Evolutionary conservation across 2,888 invertebrate genomes (phyloP).

Genomic region (Entomobrya proxima): DNA sequence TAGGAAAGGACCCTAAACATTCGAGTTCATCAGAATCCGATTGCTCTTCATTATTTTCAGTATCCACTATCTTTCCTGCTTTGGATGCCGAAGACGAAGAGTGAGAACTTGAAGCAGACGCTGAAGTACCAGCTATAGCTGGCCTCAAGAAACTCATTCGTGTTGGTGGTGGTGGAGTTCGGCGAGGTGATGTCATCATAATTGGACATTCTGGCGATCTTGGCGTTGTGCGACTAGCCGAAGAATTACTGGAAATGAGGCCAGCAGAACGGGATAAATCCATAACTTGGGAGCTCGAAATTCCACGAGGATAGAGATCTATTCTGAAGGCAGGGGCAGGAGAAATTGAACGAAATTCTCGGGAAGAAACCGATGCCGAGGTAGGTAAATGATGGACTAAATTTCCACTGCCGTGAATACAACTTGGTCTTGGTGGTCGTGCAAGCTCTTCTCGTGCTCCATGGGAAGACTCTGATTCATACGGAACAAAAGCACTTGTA

Average conservation of each 20-base stretch:
- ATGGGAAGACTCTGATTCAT: slow-evolving; percentile 18
- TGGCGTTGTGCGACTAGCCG: not conserved
- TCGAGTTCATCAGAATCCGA: slow-evolving; percentile 70
- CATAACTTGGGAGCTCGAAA: slow-evolving; percentile 61
- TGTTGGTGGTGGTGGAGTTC: not conserved
- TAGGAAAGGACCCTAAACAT: slow-evolving; percentile 72
- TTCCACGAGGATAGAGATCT: slow-evolving; percentile 47
- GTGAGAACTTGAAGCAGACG: not conserved
- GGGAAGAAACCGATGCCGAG: not conserved
- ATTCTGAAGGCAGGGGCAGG: slow-evolving; percentile 46
- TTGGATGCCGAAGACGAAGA: no score
- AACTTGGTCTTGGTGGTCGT: slow-evolving; percentile 56
- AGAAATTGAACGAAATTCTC: not conserved
- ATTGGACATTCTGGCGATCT: not conserved
- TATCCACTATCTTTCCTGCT: not conserved
- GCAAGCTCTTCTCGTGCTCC: not conserved
- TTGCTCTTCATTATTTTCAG: not conserved
- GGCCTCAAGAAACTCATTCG: not conserved
- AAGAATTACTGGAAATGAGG: not conserved
- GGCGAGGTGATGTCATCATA: not conserved
- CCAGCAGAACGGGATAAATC: slow-evolving; percentile 59
- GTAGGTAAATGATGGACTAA: not conserved
- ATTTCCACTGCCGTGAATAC: slow-evolving; percentile 42
- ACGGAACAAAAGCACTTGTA: slow-evolving; percentile 50
- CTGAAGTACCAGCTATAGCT: not conserved